phyloP scores from a whole-genome alignment of 35 echinoderm and acorn worm genomes.

The Apostichopus parvimensis region DNA sequence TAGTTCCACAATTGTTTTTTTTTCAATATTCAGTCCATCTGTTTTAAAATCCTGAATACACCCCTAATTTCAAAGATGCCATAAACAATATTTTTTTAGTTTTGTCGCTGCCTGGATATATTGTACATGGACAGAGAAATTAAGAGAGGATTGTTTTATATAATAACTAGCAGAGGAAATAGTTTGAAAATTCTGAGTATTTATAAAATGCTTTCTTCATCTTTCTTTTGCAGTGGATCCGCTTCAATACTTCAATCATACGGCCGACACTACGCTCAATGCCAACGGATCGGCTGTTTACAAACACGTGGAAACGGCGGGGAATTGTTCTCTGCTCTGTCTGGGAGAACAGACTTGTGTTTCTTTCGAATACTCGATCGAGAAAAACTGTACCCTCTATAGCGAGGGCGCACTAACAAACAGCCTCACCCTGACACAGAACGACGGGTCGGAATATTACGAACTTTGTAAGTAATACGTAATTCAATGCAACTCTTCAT shows the following conservation, averaged over 20 bases:
- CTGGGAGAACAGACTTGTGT: slow-evolving; percentile 46
- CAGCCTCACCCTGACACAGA: not conserved
- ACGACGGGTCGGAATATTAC: slow-evolving; percentile 46
- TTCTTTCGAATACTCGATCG: slow-evolving; percentile 59
- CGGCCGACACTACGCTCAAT: not conserved
- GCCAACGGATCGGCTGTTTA: not conserved
- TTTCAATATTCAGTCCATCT: no score
- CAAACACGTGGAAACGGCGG: slow-evolving; percentile 3
- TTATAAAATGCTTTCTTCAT: no score
- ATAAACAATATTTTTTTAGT: no score
- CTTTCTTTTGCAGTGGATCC: not conserved
- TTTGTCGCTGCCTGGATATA: no score
- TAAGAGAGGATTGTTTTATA: no score
- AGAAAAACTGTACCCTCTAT: slow-evolving; percentile 45
- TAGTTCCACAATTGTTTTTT: no score
- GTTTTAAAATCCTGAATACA: no score
- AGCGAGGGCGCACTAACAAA: slow-evolving; percentile 35
- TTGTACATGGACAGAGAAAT: no score
- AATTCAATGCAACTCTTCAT: no score
- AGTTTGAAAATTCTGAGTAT: no score
- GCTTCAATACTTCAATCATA: slow-evolving; percentile 47
- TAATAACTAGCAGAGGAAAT: no score
- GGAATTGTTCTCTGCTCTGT: slow-evolving; percentile 60
- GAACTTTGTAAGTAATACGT: slow-evolving; percentile 61
- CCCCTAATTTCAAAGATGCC: no score